Conservation (phyloP, 2,113 vertebrate species). For the Synchiropus splendidus region DNA sequence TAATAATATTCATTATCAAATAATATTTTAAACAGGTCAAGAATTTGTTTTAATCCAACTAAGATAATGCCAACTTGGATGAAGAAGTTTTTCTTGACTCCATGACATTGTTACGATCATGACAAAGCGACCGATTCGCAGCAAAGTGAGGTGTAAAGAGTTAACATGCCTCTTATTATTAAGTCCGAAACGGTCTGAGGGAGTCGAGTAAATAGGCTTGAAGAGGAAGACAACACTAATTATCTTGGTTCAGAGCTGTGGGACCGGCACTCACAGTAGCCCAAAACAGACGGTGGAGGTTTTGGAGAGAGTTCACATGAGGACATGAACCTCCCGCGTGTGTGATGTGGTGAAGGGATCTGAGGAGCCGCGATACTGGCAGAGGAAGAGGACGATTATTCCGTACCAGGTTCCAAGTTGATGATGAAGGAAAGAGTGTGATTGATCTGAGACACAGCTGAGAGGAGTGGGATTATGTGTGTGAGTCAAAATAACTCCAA, state of each 20-base stretch:
- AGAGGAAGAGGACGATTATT: conserved; percentile 25
- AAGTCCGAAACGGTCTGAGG: conserved; percentile 1
- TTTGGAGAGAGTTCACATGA: conserved; percentile 28
- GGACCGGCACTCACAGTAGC: neutral
- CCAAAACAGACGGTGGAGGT: conserved; percentile 9
- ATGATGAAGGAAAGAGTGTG: conserved; percentile 30
- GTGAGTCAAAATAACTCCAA: too few relatives aligned
- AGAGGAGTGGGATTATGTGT: neutral
- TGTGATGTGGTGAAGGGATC: conserved; percentile 25
- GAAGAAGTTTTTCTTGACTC: too few relatives aligned
- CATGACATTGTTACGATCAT: conserved; percentile 9
- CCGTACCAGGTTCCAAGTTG: conserved; percentile 13
- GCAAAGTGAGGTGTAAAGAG: conserved; percentile 10
- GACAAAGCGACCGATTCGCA: conserved; percentile 9
- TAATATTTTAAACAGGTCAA: too few relatives aligned
- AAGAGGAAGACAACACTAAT: conserved; percentile 13
- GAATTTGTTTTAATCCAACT: too few relatives aligned
- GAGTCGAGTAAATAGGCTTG: conserved; percentile 15
- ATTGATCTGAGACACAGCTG: conserved; percentile 13
- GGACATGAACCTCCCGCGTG: conserved; percentile 31
- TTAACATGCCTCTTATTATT: conserved; percentile 8
- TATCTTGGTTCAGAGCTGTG: conserved; percentile 16
- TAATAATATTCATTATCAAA: too few relatives aligned
- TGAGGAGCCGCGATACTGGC: conserved; percentile 15
- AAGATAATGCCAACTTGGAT: too few relatives aligned